Percentiles rank a stretch among this genome's conserved stretches.
Evolutionary conservation across 2,113 vertebrate species (phyloP).

Genomic region (Dicerorhinus sumatrensis): DNA sequence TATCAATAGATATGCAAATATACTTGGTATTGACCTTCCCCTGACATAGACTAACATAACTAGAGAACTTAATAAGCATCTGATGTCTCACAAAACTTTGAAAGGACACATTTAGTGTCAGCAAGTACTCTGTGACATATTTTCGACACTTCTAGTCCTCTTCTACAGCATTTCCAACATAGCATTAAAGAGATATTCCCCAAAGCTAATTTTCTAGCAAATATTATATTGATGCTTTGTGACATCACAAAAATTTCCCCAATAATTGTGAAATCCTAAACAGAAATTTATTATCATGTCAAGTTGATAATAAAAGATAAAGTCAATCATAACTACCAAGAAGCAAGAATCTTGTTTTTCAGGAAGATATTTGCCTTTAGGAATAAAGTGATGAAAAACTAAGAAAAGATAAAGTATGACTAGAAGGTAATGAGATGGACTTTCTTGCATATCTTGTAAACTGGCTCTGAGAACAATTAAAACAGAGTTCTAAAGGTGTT

Average conservation of each 20-base stretch:
- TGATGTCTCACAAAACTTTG: constrained; percentile 64
- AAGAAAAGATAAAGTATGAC: not conserved
- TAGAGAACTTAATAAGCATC: constrained; percentile 54
- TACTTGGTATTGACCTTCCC: constrained; percentile 70
- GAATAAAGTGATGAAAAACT: constrained; percentile 42
- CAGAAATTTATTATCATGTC: not conserved
- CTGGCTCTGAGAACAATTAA: not conserved
- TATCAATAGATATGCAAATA: constrained; percentile 80
- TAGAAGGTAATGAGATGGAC: not conserved
- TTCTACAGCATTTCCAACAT: not conserved
- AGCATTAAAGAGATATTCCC: constrained; percentile 28
- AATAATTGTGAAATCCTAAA: not conserved
- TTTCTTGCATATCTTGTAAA: constrained; percentile 8
- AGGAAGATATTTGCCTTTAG: not conserved
- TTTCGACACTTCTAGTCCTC: rapidly evolving
- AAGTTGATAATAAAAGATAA: not conserved
- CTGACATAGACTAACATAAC: constrained; percentile 63
- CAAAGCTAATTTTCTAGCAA: constrained; percentile 49
- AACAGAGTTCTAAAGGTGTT: not conserved
- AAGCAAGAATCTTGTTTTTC: not conserved
- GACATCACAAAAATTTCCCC: not conserved
- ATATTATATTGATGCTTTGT: constrained; percentile 10
- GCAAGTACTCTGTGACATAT: not conserved
- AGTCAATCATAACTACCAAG: not conserved
- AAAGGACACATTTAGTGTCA: constrained; percentile 69